Conservation (phyloP, 2,888 invertebrate genomes). For the Gnatocerus cornutus region DNA sequence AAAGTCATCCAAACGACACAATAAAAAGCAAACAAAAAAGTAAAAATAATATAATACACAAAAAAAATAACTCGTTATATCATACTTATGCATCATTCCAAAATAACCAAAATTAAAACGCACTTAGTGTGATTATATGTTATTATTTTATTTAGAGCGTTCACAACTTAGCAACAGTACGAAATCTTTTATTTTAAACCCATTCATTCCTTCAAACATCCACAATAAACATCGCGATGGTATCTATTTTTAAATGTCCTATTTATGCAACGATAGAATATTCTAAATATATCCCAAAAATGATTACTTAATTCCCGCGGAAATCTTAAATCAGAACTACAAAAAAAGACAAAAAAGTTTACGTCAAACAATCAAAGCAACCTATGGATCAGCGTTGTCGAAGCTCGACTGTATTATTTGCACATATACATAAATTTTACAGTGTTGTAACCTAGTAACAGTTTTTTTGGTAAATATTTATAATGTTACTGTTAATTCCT, state of each 20-base stretch:
- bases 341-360: not conserved
- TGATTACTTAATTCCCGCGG: not conserved
- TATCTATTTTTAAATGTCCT: constrained; percentile 7
- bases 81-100: no score
- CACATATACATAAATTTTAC: not conserved
- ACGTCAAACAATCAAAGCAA: not conserved
- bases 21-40: no score
- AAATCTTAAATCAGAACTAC: no score
- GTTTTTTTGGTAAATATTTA: constrained; percentile 3
- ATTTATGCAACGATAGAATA: constrained; percentile 16
- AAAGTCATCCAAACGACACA: no score
- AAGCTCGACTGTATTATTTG: not conserved
- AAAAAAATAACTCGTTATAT: no score
- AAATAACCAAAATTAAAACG: no score
- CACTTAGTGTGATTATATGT: no score
- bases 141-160: no score
- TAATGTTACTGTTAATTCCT: not conserved
- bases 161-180: no score
- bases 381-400: no score
- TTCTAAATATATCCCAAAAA: constrained; percentile 10
- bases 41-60: no score
- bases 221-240: constrained; percentile 9
- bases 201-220: not conserved
- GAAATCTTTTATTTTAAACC: no score
- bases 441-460: not conserved